Evolutionary conservation across 2,113 vertebrate species (phyloP).

Genomic region (Dromas ardeola): DNA sequence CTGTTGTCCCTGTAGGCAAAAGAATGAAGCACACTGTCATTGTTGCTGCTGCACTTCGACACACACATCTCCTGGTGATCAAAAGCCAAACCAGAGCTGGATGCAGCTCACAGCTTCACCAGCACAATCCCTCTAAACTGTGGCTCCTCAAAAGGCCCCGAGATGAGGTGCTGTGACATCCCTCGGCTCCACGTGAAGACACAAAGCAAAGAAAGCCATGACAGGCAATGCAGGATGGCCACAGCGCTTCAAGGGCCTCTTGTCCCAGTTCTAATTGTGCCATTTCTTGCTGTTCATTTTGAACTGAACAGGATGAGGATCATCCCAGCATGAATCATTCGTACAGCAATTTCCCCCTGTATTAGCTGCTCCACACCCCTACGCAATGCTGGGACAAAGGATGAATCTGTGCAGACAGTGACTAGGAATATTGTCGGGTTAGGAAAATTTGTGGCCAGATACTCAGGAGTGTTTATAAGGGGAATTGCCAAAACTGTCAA

Average conservation of each 20-base stretch:
- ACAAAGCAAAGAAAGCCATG: neutral
- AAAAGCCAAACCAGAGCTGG: neutral
- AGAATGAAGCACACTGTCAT: neutral
- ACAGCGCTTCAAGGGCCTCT: neutral
- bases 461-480: neutral
- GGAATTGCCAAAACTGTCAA: neutral
- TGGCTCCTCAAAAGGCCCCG: neutral
- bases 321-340: neutral
- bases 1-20: slow-evolving; percentile 35
- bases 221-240: neutral
- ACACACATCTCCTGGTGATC: neutral
- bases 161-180: neutral
- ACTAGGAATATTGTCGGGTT: neutral
- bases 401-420: neutral
- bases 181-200: neutral
- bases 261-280: neutral
- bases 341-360: neutral
- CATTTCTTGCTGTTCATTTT: neutral
- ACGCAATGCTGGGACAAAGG: neutral
- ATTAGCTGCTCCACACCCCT: neutral
- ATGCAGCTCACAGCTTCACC: neutral
- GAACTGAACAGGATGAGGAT: neutral
- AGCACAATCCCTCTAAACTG: neutral
- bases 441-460: neutral
- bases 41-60: slow-evolving; percentile 5